Conservation (phyloP, 1,140 invertebrate species). For the Pseudobourletiella spinata region DNA sequence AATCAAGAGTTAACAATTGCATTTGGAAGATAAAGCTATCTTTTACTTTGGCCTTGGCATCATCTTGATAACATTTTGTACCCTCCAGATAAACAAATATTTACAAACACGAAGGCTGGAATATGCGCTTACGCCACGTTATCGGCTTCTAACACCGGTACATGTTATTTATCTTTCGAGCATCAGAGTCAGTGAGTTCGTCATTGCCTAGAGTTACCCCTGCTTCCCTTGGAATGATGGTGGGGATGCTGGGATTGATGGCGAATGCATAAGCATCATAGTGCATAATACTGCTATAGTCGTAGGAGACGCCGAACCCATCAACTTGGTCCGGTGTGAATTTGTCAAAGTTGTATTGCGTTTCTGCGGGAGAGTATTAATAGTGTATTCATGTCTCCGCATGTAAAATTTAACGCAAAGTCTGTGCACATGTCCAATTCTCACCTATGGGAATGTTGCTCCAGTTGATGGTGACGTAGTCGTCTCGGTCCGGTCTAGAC, state of each 20-base stretch:
- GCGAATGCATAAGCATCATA: constrained; percentile 33
- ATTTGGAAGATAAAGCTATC: too few species aligned
- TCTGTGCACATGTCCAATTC: not conserved
- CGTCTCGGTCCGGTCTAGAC: constrained; percentile 54
- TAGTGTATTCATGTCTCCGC: too few species aligned
- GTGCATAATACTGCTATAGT: constrained; percentile 35
- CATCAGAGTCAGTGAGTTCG: not conserved
- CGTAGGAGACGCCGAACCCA: constrained; percentile 21
- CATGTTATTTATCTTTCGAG: constrained; percentile 3
- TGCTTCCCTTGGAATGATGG: constrained; percentile 8
- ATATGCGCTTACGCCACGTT: too few species aligned
- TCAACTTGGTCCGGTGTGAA: not conserved
- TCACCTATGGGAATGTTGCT: constrained; percentile 49
- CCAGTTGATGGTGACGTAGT: constrained; percentile 53
- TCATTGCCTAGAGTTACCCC: not conserved
- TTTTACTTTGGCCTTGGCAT: not conserved
- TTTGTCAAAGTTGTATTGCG: not conserved
- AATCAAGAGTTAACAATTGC: too few species aligned
- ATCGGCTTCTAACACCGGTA: constrained; percentile 12
- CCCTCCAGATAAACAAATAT: too few species aligned
- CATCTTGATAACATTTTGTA: not conserved
- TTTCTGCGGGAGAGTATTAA: too few species aligned
- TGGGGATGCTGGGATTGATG: constrained; percentile 19
- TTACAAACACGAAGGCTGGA: too few species aligned
- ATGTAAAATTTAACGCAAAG: not conserved